These are phyloP conservation scores for Eutolmus rufibarbis DNA, from an alignment of 2,888 invertebrate genomes.

Conservation along the genomic window DNA sequence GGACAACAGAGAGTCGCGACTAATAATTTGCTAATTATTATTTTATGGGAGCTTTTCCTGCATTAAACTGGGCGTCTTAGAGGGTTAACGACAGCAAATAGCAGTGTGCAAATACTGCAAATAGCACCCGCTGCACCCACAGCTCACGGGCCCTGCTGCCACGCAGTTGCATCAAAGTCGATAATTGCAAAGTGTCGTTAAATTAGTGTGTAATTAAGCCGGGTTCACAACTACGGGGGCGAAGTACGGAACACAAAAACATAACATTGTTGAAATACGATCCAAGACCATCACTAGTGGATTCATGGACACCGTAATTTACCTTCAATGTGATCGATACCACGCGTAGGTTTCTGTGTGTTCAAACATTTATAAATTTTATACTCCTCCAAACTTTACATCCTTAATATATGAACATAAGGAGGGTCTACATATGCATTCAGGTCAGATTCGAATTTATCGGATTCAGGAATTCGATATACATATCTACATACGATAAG, in stretches of 20 bases:
- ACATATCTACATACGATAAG: too few species aligned
- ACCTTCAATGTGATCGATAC: too few species aligned
- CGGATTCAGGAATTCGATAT: too few species aligned
- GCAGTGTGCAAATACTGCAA: neutral
- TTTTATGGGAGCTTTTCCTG: neutral
- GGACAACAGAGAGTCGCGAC: neutral
- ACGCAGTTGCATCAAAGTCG: neutral
- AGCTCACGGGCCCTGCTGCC: neutral
- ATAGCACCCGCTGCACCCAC: neutral
- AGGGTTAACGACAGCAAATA: neutral
- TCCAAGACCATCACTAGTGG: neutral
- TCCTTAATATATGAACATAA: too few species aligned
- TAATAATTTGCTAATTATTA: slow-evolving; percentile 13
- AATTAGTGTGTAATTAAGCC: slow-evolving; percentile 38
- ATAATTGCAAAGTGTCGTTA: slow-evolving; percentile 40
- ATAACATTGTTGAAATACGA: neutral
- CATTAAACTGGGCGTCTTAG: neutral
- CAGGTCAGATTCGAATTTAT: too few species aligned
- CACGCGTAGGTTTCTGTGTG: too few species aligned
- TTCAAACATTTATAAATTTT: too few species aligned
- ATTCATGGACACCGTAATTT: too few species aligned
- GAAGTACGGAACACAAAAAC: neutral
- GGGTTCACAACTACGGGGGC: neutral
- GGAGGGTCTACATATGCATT: too few species aligned
- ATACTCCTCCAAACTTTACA: too few species aligned